Evolutionary conservation across 2,888 invertebrate genomes (phyloP).

Genomic region (Lagria hirta): DNA sequence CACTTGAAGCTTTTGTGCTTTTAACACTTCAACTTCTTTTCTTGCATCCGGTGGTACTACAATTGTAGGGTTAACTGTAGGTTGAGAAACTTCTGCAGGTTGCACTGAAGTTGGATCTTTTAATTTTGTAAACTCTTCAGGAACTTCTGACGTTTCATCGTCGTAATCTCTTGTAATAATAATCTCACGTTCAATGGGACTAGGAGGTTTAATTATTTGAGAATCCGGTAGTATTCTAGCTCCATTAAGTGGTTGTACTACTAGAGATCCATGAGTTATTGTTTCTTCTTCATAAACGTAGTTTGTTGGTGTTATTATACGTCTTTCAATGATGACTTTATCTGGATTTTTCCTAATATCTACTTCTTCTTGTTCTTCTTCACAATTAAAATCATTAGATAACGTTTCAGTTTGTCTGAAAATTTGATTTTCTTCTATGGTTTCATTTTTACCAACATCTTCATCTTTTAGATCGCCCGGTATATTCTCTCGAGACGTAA

Average conservation of each 20-base stretch:
- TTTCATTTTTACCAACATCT: conserved; percentile 40
- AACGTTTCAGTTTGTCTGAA: conserved; percentile 85
- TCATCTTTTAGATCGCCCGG: conserved; percentile 15
- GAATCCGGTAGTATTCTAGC: conserved; percentile 42
- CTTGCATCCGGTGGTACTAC: conserved; percentile 28
- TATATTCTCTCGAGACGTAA: conserved; percentile 45
- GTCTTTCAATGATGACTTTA: conserved; percentile 22
- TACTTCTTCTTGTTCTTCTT: conserved; percentile 52
- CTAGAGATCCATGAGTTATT: conserved; percentile 65
- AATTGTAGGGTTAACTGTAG: conserved; percentile 32
- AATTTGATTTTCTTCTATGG: conserved; percentile 68
- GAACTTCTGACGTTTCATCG: conserved; percentile 47
- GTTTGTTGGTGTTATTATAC: conserved; percentile 41
- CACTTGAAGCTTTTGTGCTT: conserved; percentile 68
- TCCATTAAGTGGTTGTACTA: conserved; percentile 65
- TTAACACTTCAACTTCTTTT: conserved; percentile 49
- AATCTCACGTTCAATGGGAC: conserved; percentile 39
- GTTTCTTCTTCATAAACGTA: conserved; percentile 64
- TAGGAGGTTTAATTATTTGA: conserved; percentile 32
- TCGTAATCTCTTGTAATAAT: conserved; percentile 40
- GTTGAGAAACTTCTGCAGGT: conserved; percentile 6
- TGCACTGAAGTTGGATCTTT: conserved; percentile 37
- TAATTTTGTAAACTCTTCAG: conserved; percentile 43
- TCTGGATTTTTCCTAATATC: conserved; percentile 3
- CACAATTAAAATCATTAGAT: conserved; percentile 74